A percentile compares a stretch with the other conserved stretches of the same genome.
Evolutionary conservation across 2,888 invertebrate species (phyloP).

Genomic region (Patella pellucida): DNA sequence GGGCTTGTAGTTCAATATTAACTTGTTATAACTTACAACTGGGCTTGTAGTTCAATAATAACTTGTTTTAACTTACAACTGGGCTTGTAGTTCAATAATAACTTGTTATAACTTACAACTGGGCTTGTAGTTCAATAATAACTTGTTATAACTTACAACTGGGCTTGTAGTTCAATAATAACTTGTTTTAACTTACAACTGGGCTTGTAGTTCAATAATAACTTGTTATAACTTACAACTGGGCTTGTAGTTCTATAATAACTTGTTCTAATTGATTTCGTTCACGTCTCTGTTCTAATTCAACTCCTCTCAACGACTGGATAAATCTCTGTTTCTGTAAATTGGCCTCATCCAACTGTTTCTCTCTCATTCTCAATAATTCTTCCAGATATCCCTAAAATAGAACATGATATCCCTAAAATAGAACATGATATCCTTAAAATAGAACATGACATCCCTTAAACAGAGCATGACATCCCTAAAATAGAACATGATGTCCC

Average conservation of each 20-base stretch:
- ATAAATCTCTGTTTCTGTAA: conserved; percentile 34
- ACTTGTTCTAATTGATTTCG: conserved; percentile 42
- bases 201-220: neutral
- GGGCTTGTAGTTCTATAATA: conserved; percentile 51
- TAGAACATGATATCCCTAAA: too few relatives aligned
- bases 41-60: too few relatives aligned
- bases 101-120: too few relatives aligned
- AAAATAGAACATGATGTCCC: too few relatives aligned
- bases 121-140: too few relatives aligned
- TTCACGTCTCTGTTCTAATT: conserved; percentile 40
- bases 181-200: neutral
- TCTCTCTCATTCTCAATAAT: conserved; percentile 49
- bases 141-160: neutral
- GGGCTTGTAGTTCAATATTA: too few relatives aligned
- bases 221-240: conserved; percentile 43
- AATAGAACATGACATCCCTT: too few relatives aligned
- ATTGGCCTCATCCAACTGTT: conserved; percentile 45
- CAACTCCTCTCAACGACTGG: conserved; percentile 34
- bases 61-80: too few relatives aligned
- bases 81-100: too few relatives aligned
- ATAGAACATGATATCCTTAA: too few relatives aligned
- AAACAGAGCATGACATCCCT: too few relatives aligned
- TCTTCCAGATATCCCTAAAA: conserved; percentile 58
- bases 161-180: neutral
- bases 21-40: too few relatives aligned